phyloP scores from a whole-genome alignment of 1,140 invertebrate genomes.

The Heliconius eleuchia region DNA sequence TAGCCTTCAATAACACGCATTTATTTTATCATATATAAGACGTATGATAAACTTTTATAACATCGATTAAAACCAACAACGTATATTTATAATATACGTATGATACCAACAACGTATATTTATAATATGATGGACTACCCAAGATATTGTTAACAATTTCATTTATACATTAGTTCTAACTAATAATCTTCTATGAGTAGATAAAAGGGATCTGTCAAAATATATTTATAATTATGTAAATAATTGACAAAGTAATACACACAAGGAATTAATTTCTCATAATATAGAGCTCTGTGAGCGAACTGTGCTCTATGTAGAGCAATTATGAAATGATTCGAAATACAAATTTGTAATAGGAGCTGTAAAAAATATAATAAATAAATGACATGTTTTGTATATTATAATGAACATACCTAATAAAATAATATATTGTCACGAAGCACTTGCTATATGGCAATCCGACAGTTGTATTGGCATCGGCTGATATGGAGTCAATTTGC shows the following conservation, averaged over 20 bases:
- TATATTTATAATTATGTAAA: conserved; percentile 10
- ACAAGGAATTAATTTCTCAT: conserved; percentile 38
- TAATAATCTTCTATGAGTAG: background rate
- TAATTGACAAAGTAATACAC: conserved; percentile 32
- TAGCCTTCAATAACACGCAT: background rate
- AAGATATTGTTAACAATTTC: conserved; percentile 29
- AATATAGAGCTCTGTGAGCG: background rate
- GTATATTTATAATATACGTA: background rate
- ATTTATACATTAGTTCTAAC: background rate
- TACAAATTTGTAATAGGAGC: too few relatives aligned
- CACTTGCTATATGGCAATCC: conserved; percentile 23
- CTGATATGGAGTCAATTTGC: conserved; percentile 74
- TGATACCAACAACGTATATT: conserved; percentile 3
- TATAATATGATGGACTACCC: conserved; percentile 39
- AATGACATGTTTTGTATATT: background rate
- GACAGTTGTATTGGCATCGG: conserved; percentile 42
- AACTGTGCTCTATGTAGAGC: background rate
- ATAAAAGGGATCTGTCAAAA: conserved; percentile 22
- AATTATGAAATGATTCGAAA: background rate
- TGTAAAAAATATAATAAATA: background rate
- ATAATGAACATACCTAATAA: background rate
- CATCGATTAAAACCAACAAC: conserved; percentile 24
- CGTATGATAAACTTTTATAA: conserved; percentile 18
- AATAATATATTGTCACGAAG: conserved; percentile 34
- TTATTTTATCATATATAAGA: conserved; percentile 15